Conservation (phyloP, 1,140 invertebrate genomes). For the Lanistes nyassanus region DNA sequence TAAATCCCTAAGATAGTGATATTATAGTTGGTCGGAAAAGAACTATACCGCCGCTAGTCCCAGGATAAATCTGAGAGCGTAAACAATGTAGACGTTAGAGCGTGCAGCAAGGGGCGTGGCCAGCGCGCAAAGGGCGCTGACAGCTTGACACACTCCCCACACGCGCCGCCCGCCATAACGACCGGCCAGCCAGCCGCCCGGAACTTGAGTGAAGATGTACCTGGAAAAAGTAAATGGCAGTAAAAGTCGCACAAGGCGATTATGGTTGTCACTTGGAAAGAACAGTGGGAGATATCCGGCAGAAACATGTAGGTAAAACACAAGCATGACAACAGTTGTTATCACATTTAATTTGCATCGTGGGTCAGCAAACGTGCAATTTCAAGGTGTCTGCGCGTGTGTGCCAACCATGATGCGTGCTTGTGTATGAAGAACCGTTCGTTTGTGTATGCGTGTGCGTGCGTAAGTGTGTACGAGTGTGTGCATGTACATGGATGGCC, state of each 20-base stretch:
- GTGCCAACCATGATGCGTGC: too few relatives aligned
- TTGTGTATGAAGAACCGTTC: too few relatives aligned
- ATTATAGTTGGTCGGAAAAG: too few relatives aligned
- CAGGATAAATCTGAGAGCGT: conserved; percentile 40
- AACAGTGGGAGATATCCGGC: not conserved
- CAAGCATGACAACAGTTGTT: too few relatives aligned
- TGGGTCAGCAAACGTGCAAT: too few relatives aligned
- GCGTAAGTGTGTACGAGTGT: too few relatives aligned
- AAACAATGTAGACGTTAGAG: conserved; percentile 36
- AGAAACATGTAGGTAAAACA: not conserved
- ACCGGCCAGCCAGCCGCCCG: conserved; percentile 70
- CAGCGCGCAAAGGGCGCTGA: conserved; percentile 41
- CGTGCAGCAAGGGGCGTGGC: conserved; percentile 45
- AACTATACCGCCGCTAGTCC: conserved; percentile 50
- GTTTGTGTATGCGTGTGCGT: too few relatives aligned
- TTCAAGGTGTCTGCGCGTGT: not conserved
- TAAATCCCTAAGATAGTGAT: too few relatives aligned
- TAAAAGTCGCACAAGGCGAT: not conserved
- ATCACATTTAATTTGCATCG: too few relatives aligned
- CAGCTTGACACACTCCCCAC: conserved; percentile 37
- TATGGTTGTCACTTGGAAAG: not conserved
- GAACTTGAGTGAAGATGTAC: conserved; percentile 35
- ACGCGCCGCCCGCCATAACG: conserved; percentile 62
- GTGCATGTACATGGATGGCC: too few relatives aligned
- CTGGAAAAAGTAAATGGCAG: not conserved